Percentiles rank a stretch among this genome's conserved stretches.
phyloP scores from a whole-genome alignment of 2,113 vertebrate genomes.

The Numida meleagris region DNA sequence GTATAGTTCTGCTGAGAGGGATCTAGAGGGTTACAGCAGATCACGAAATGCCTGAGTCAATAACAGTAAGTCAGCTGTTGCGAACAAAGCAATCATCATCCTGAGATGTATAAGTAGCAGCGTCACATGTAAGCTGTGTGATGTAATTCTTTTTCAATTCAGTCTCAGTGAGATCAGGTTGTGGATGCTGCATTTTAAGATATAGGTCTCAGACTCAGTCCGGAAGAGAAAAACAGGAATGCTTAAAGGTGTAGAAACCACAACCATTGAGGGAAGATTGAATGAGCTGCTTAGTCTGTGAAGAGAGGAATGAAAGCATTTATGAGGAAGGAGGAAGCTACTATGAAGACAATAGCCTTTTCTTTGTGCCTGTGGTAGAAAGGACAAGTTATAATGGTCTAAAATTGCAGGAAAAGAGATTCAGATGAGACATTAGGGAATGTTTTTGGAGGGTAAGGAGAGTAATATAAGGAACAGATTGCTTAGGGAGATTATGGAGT shows the following conservation, averaged over 20 bases:
- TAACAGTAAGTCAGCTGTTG: constrained; percentile 30
- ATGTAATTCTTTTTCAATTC: constrained; percentile 3
- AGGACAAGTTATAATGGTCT: constrained; percentile 12
- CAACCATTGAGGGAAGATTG: not conserved
- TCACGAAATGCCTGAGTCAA: constrained; percentile 23
- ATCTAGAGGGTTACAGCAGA: not conserved
- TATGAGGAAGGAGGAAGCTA: not conserved
- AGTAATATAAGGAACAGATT: constrained; percentile 29
- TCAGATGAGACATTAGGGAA: constrained; percentile 48
- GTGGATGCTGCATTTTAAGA: not conserved
- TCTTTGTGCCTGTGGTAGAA: not conserved
- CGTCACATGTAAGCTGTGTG: not conserved
- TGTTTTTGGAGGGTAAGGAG: constrained; percentile 12
- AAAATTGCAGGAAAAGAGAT: constrained; percentile 51
- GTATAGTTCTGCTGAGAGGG: not conserved
- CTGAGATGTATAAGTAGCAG: not conserved
- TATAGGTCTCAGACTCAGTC: not conserved
- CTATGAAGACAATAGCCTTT: constrained; percentile 34
- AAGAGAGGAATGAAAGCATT: constrained; percentile 1
- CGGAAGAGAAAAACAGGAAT: not conserved
- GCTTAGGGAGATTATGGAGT: constrained; percentile 8
- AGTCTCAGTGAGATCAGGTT: not conserved
- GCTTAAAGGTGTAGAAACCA: not conserved
- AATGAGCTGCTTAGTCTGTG: not conserved
- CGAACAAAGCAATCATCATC: not conserved